Conservation (phyloP, 2,113 vertebrate genomes). For the Ictalurus punctatus region DNA sequence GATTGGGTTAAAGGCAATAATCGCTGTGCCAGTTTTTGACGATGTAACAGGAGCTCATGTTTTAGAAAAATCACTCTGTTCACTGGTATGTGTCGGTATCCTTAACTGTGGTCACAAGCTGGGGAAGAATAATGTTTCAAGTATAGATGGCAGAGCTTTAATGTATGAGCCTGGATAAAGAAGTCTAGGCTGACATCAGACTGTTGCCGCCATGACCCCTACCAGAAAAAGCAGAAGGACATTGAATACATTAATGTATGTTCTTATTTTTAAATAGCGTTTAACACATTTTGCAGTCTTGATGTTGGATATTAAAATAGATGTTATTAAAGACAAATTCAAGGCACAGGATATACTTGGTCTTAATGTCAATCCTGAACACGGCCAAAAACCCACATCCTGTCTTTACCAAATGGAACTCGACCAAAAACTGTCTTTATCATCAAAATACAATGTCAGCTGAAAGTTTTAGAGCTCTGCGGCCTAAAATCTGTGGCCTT, state of each 20-base stretch:
- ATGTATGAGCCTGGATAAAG: not conserved
- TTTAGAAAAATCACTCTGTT: not conserved
- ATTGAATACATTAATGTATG: not conserved
- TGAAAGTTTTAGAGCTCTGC: not conserved
- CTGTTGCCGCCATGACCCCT: not conserved
- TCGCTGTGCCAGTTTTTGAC: not conserved
- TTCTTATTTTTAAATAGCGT: not conserved
- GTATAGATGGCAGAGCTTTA: not conserved
- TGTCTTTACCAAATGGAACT: not conserved
- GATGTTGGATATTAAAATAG: not conserved
- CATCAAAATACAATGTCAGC: not conserved
- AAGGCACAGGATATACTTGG: not conserved
- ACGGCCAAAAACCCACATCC: not conserved
- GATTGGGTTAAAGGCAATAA: slow-evolving; percentile 1
- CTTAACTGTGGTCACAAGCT: not conserved
- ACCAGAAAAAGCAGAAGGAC: not conserved
- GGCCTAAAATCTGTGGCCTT: not conserved
- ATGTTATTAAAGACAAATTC: not conserved
- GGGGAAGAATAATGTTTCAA: not conserved
- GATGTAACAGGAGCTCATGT: not conserved
- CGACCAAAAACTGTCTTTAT: not conserved
- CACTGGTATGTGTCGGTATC: not conserved
- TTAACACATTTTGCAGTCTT: not conserved
- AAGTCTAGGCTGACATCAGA: not conserved
- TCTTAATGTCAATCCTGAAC: not conserved